These are phyloP conservation scores for Epinotia demarniana DNA, from an alignment of 2,888 invertebrate genomes.

Conservation along the genomic window DNA sequence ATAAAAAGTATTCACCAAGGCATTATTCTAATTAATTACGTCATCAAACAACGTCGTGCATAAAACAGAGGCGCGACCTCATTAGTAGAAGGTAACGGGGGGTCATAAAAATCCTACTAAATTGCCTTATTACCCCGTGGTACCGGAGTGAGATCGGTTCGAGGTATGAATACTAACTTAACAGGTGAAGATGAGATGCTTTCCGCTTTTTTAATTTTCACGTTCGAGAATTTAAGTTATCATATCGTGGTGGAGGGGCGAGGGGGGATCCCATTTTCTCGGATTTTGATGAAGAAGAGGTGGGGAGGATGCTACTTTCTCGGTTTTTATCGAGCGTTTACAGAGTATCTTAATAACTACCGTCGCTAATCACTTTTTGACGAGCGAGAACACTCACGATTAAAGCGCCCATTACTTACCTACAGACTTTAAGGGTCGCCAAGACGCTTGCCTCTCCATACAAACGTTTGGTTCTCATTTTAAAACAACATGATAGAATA, in stretches of 20 bases:
- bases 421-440: slow-evolving; percentile 47
- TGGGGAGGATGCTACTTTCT: neutral
- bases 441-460: too few species aligned
- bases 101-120: slow-evolving; percentile 61
- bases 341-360: slow-evolving; percentile 14
- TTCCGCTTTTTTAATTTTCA: too few species aligned
- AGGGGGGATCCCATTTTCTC: too few species aligned
- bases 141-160: slow-evolving; percentile 52
- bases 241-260: too few species aligned
- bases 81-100: slow-evolving; percentile 57
- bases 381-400: slow-evolving; percentile 60
- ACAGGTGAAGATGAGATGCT: neutral
- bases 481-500: too few species aligned
- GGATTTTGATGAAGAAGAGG: neutral
- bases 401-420: slow-evolving; percentile 61
- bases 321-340: neutral
- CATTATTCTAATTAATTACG: slow-evolving; percentile 32
- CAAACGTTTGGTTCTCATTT: too few species aligned
- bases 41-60: slow-evolving; percentile 47
- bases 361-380: slow-evolving; percentile 76
- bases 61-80: slow-evolving; percentile 58
- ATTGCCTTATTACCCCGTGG: slow-evolving; percentile 58
- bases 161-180: slow-evolving; percentile 25
- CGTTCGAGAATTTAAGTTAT: too few species aligned
- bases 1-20: slow-evolving; percentile 23